Evolutionary conservation across 2,888 invertebrate species (phyloP), one percentile per base, ranked within the genome.

Genomic region (Acronicta psi): DNA sequence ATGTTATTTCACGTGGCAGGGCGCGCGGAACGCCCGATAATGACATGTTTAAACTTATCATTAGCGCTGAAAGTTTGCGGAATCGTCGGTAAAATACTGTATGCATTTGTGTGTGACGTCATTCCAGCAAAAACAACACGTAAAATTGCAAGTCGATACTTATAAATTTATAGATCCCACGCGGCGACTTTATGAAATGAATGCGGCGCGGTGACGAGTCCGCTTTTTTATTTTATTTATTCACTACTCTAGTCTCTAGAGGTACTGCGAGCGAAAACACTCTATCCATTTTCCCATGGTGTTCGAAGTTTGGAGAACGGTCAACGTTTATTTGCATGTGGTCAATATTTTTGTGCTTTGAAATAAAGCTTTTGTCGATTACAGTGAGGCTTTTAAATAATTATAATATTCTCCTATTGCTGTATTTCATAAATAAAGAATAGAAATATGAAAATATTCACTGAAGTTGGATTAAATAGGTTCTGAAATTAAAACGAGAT

Each of bases 21-120:
- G 41, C 37, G 38, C 44, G 40, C 34, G 45, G 49, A 47, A 63
- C 69, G 62, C 59, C 50, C 68, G 80, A 84, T 87, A 86, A 80
- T 80, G 77, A 64, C 73, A 77, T 73, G 79, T 83, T 79, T 70
- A 76, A 79, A 79, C 77, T 81, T 82, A 83, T 83, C 79, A 77
- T 75, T 75, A 73, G 56, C 16, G 64, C 65, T 75, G 67, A 77
- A 77, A 79, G 69, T 77, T 79, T 73, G 70, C 69, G 67, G 71
- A 80, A 79, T 77, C 57, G 66, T 73, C 60, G 70, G 73, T 72
- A 77, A n/a, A 83, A 83, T 79, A 78, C 74, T 67, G 73, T 55
- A 37, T 52, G 54, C 37, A 63, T 74, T 73, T 55, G 72, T 66
- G 49, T 63, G 57, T 66, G 57, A 65, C 50, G 71, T 64, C 56